phyloP scores from a whole-genome alignment of 2,113 vertebrate species.

The Otis tarda region DNA sequence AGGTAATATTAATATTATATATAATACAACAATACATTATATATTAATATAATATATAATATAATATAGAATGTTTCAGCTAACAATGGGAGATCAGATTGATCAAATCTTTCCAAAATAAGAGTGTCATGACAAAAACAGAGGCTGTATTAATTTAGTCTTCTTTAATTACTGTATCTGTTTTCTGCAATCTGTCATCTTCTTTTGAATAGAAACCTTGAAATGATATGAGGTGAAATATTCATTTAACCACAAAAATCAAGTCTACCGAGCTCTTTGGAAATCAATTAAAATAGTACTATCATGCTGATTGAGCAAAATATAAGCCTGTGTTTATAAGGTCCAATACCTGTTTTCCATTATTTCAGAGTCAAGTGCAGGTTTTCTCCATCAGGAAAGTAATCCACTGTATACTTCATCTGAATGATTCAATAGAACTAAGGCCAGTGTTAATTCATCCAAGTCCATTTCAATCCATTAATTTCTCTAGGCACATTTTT shows the following conservation, averaged over 20 bases:
- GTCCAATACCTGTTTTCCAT: neutral
- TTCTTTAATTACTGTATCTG: neutral
- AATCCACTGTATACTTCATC: accelerated
- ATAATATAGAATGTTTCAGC: neutral
- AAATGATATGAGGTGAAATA: neutral
- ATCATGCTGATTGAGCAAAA: neutral
- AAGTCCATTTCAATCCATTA: neutral
- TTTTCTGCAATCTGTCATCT: neutral
- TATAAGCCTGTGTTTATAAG: neutral
- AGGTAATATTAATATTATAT: too few relatives aligned
- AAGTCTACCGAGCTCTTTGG: neutral
- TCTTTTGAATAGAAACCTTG: neutral
- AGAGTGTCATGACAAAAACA: neutral
- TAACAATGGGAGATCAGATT: neutral
- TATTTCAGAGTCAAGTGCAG: neutral
- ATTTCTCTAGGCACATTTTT: neutral
- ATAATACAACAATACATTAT: too few relatives aligned
- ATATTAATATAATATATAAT: too few relatives aligned
- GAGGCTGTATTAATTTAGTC: neutral
- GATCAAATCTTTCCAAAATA: neutral
- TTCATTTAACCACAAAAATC: neutral
- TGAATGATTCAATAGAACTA: neutral
- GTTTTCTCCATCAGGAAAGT: neutral
- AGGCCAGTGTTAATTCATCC: neutral
- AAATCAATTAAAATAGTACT: neutral